Evolutionary conservation across 1,140 invertebrate species (phyloP).

Genomic region (Musca vetustissima): DNA sequence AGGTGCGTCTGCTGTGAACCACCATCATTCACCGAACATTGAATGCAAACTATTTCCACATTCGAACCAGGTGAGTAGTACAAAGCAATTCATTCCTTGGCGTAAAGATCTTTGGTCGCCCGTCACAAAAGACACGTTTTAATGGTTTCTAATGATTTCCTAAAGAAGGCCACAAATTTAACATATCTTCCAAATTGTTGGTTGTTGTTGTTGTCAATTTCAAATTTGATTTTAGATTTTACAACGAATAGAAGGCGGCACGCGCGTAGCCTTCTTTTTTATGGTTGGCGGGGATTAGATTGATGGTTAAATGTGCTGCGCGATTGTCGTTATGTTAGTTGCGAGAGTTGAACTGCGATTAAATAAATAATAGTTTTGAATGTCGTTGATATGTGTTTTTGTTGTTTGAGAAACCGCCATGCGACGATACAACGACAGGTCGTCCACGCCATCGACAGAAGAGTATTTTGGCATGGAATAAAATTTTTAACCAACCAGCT

Average conservation of each 20-base stretch:
- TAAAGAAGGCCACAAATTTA: too few species aligned
- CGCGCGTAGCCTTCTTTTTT: background rate
- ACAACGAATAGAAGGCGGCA: background rate
- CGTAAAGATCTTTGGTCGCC: too few species aligned
- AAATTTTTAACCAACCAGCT: background rate
- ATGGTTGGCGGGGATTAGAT: background rate
- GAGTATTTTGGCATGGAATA: background rate
- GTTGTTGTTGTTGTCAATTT: too few species aligned
- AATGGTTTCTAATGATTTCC: too few species aligned
- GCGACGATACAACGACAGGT: background rate
- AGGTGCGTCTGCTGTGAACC: background rate
- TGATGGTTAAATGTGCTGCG: background rate
- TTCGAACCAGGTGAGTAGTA: too few species aligned
- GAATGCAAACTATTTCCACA: too few species aligned
- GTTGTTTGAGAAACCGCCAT: too few species aligned
- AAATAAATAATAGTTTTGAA: slow-evolving; percentile 10
- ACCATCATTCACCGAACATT: too few species aligned
- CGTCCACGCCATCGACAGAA: background rate
- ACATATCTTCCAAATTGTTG: too few species aligned
- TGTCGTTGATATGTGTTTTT: slow-evolving; percentile 14
- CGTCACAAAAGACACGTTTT: too few species aligned
- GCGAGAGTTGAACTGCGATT: slow-evolving; percentile 7
- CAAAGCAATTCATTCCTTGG: too few species aligned
- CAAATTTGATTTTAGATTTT: too few species aligned
- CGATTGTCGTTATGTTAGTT: slow-evolving; percentile 12